Percentiles rank a stretch among this genome's conserved stretches.
phyloP scores from a whole-genome alignment of 2,888 invertebrate species.

The Euphydryas editha region DNA sequence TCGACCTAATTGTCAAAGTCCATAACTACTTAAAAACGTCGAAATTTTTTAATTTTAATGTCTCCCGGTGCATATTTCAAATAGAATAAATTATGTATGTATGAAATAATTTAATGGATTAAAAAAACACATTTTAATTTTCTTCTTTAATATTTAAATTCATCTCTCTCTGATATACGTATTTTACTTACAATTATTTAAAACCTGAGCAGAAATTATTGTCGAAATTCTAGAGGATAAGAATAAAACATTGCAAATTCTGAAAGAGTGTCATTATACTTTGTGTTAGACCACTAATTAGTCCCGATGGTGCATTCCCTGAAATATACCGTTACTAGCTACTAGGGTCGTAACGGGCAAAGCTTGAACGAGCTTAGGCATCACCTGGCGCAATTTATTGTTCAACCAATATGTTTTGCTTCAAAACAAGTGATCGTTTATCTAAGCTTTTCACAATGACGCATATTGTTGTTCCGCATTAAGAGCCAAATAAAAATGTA shows the following conservation, averaged over 20 bases:
- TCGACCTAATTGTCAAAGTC: no score
- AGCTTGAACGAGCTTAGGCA: slow-evolving; percentile 31
- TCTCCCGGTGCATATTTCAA: no score
- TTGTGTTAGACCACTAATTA: slow-evolving; percentile 39
- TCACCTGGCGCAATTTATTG: slow-evolving; percentile 33
- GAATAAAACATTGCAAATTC: slow-evolving; percentile 32
- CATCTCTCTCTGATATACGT: background rate
- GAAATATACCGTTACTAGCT: slow-evolving; percentile 39
- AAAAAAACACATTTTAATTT: no score
- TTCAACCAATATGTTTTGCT: slow-evolving; percentile 9
- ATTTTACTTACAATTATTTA: background rate
- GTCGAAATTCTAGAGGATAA: slow-evolving; percentile 15
- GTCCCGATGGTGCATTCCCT: slow-evolving; percentile 41
- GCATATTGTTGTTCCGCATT: no score
- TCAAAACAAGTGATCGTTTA: background rate
- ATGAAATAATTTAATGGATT: no score
- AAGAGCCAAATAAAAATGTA: background rate
- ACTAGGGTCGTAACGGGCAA: slow-evolving; percentile 38
- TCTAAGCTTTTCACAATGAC: background rate
- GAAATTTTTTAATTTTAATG: no score
- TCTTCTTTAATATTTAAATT: no score
- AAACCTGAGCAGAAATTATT: background rate
- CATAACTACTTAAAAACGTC: no score
- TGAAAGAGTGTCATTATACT: slow-evolving; percentile 33
- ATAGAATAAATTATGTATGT: no score